A percentile compares a stretch with the other conserved stretches of the same genome.
These are phyloP conservation scores for Pteropus rufus DNA, from an alignment of 2,797 vertebrate genomes.

Conservation along the genomic window DNA sequence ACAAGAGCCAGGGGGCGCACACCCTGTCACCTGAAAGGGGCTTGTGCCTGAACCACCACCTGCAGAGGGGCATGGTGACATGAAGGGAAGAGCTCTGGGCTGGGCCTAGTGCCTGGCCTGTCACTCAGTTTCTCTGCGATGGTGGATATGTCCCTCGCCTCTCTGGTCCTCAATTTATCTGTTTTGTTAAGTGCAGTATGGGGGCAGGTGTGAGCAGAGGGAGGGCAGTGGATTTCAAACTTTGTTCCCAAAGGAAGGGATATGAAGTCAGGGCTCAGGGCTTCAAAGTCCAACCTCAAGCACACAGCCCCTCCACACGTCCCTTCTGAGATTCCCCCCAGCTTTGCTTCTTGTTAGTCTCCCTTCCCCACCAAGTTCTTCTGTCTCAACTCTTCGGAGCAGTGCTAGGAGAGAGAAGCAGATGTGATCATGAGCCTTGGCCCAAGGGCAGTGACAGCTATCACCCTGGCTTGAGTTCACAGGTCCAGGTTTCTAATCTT, in stretches of 20 bases:
- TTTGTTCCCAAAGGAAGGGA: neutral
- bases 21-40: neutral
- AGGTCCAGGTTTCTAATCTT: neutral
- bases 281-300: neutral
- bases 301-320: neutral
- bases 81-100: neutral
- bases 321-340: neutral
- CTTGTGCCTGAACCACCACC: too few species aligned
- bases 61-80: too few species aligned
- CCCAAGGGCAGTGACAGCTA: neutral
- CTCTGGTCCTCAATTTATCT: neutral
- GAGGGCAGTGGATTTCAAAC: neutral
- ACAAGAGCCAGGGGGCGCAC: neutral
- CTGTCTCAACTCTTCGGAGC: neutral
- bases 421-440: neutral
- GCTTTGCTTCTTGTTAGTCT: neutral
- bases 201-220: neutral
- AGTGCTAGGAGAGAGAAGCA: neutral
- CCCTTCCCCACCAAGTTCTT: neutral
- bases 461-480: neutral
- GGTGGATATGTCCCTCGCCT: neutral
- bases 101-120: neutral
- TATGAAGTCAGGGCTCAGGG: neutral
- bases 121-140: neutral
- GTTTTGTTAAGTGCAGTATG: neutral